Conservation (phyloP, 2,797 vertebrate genomes). For the Rhinoraja longicauda region DNA sequence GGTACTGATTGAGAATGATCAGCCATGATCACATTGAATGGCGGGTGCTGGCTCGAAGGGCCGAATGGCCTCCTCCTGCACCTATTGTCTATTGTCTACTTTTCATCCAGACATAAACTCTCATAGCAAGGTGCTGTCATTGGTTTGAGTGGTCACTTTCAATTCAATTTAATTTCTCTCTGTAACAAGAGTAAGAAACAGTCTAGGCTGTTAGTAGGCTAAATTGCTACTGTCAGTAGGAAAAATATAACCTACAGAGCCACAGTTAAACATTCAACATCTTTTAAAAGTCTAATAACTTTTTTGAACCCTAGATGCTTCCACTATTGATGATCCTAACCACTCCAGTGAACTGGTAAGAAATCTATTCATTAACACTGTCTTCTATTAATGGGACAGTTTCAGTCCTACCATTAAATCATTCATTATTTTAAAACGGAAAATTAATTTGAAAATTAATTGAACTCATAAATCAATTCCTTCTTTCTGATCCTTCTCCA, state of each 20-base stretch:
- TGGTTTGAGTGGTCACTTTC: background rate
- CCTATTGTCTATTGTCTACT: too few relatives aligned
- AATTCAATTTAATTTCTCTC: slow-evolving; percentile 3
- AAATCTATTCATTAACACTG: background rate
- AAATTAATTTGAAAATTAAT: slow-evolving; percentile 6
- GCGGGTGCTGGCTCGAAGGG: too few relatives aligned
- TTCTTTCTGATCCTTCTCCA: background rate
- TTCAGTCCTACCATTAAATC: background rate
- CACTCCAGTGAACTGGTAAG: background rate
- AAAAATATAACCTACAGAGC: background rate
- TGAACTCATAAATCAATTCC: background rate
- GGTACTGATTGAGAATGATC: too few relatives aligned
- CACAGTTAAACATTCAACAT: slow-evolving; percentile 14
- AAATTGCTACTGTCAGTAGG: background rate
- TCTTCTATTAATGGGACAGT: background rate
- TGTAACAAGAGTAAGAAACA: background rate
- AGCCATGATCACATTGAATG: too few relatives aligned
- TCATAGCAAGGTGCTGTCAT: slow-evolving; percentile 2
- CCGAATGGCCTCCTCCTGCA: too few relatives aligned
- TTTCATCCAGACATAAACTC: background rate
- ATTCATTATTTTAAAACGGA: background rate
- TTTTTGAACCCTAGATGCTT: background rate
- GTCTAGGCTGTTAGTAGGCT: background rate
- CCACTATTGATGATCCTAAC: background rate
- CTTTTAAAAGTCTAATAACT: slow-evolving; percentile 23